A percentile compares a stretch with the other conserved stretches of the same genome.
phyloP scores from a whole-genome alignment of 2,797 vertebrate species.

The Coracias cyanogaster region DNA sequence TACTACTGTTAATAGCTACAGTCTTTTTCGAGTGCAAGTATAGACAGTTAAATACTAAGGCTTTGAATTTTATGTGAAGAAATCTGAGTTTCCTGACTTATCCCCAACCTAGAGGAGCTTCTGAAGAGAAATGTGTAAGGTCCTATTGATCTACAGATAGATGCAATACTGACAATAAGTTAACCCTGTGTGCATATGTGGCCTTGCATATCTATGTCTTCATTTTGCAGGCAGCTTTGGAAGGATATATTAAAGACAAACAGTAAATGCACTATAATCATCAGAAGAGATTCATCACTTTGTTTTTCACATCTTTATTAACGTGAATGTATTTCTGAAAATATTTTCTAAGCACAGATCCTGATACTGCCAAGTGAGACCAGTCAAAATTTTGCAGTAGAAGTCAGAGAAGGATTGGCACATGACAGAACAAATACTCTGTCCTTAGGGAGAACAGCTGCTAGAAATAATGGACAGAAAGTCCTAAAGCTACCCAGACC shows the following conservation, averaged over 20 bases:
- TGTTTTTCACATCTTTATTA: neutral
- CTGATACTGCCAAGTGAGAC: neutral
- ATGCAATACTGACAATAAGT: neutral
- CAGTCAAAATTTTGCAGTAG: neutral
- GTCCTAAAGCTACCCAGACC: neutral
- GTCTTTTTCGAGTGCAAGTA: neutral
- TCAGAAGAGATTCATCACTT: neutral
- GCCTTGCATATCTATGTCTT: neutral
- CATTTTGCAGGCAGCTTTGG: neutral
- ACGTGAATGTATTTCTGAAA: neutral
- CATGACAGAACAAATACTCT: neutral
- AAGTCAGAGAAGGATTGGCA: neutral
- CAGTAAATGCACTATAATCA: neutral
- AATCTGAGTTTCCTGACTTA: neutral
- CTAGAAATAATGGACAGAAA: neutral
- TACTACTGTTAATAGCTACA: slow-evolving; percentile 9
- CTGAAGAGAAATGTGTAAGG: neutral
- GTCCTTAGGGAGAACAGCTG: neutral
- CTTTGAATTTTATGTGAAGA: neutral
- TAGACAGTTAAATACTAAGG: slow-evolving; percentile 18
- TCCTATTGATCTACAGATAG: neutral
- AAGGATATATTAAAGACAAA: neutral
- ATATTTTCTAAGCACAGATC: neutral
- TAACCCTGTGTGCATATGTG: neutral
- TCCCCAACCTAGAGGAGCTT: neutral